These are phyloP conservation scores for Andrena haemorrhoa DNA, from an alignment of 2,888 invertebrate genomes.

Conservation along the genomic window DNA sequence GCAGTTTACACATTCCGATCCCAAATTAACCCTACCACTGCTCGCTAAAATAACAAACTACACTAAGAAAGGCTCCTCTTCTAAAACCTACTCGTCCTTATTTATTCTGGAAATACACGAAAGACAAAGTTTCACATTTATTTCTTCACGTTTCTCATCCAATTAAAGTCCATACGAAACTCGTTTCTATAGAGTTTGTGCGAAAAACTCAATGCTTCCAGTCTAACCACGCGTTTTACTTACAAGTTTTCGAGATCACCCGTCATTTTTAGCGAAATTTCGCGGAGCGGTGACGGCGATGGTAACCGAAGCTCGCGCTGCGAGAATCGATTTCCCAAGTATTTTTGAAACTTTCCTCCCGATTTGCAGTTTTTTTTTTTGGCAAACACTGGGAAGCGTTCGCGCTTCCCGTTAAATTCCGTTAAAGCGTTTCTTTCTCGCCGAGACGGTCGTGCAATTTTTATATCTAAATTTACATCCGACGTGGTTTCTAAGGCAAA, in stretches of 20 bases:
- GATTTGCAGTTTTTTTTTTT: not conserved
- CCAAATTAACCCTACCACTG: no score
- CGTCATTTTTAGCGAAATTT: not conserved
- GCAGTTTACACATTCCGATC: no score
- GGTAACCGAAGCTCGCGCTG: not conserved
- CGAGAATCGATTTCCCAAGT: conserved; percentile 26
- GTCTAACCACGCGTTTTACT: conserved; percentile 22
- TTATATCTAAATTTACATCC: conserved; percentile 40
- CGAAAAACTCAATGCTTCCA: conserved; percentile 35
- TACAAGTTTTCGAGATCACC: not conserved
- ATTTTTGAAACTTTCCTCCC: conserved; percentile 3
- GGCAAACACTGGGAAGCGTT: conserved; percentile 21
- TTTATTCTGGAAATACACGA: no score
- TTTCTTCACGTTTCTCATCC: no score
- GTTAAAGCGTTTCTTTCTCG: not conserved
- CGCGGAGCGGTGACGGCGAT: not conserved
- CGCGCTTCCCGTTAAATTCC: not conserved
- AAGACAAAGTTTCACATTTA: no score
- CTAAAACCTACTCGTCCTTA: no score
- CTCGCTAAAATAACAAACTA: no score
- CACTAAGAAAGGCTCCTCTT: no score
- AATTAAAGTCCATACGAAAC: no score
- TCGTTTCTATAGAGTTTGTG: no score
- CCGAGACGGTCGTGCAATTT: not conserved
- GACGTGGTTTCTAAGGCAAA: conserved; percentile 20